Evolutionary conservation across 1,140 invertebrate genomes (phyloP).

Genomic region (Triops cancriformis): DNA sequence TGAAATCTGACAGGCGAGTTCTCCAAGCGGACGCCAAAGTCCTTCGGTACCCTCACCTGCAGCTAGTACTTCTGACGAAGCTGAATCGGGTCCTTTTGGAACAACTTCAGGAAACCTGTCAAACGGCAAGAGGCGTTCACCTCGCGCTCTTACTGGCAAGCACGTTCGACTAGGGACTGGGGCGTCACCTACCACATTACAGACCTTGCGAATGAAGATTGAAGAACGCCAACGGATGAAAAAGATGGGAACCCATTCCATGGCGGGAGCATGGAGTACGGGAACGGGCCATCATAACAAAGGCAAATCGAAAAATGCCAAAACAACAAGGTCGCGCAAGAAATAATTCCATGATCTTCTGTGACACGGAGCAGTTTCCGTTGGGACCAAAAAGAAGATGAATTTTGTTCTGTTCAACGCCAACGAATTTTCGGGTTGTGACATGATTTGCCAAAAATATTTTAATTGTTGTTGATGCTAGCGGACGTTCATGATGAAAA

Average conservation of each 20-base stretch:
- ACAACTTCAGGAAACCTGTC: slow-evolving; percentile 1
- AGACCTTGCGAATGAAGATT: slow-evolving; percentile 43
- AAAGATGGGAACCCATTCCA: background rate
- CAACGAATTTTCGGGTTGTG: background rate
- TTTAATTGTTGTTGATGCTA: background rate
- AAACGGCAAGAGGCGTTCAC: slow-evolving; percentile 24
- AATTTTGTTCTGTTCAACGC: background rate
- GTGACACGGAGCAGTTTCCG: background rate
- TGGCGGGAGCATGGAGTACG: background rate
- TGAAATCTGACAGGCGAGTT: background rate
- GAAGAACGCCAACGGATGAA: slow-evolving; percentile 39
- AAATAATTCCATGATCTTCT: background rate
- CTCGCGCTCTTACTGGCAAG: slow-evolving; percentile 38
- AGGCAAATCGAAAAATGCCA: background rate
- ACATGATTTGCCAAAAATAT: background rate
- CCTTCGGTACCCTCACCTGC: slow-evolving; percentile 22
- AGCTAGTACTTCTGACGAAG: slow-evolving; percentile 24
- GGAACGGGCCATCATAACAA: background rate
- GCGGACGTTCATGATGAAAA: background rate
- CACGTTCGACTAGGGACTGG: slow-evolving; percentile 45
- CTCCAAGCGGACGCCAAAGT: slow-evolving; percentile 14
- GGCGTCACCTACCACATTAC: slow-evolving; percentile 41
- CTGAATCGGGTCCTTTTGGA: slow-evolving; percentile 14
- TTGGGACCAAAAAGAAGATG: background rate
- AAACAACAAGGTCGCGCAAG: background rate